Conservation (phyloP, 1,140 invertebrate species). For the Lithobius niger region DNA sequence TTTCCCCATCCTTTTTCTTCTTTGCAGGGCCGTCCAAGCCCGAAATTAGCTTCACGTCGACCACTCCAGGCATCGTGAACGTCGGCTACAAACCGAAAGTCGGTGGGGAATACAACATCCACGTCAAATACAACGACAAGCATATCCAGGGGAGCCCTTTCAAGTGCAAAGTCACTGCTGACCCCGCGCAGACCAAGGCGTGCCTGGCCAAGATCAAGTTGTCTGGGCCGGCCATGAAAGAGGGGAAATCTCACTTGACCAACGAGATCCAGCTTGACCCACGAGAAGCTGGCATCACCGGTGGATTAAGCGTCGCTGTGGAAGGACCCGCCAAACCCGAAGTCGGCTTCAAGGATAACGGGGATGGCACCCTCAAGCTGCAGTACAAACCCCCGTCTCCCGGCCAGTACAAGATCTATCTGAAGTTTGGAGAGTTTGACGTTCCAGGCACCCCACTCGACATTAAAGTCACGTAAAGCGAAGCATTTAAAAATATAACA, state of each 20-base stretch:
- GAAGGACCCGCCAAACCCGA: slow-evolving; percentile 38
- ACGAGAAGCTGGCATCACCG: slow-evolving; percentile 21
- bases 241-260: slow-evolving; percentile 10
- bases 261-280: slow-evolving; percentile 15
- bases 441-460: slow-evolving; percentile 37
- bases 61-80: slow-evolving; percentile 32
- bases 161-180: slow-evolving; percentile 15
- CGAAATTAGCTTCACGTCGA: slow-evolving; percentile 39
- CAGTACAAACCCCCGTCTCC: slow-evolving; percentile 34
- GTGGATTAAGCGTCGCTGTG: slow-evolving; percentile 36
- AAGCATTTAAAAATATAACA: no score
- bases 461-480: slow-evolving; percentile 15
- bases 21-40: slow-evolving; percentile 38
- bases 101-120: slow-evolving; percentile 17
- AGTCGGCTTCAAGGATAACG: slow-evolving; percentile 28
- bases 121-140: slow-evolving; percentile 16
- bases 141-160: slow-evolving; percentile 16
- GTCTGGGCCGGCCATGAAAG: slow-evolving; percentile 10
- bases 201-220: slow-evolving; percentile 13
- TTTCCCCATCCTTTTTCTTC: neutral
- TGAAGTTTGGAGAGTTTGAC: slow-evolving; percentile 37
- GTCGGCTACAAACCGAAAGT: slow-evolving; percentile 17
- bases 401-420: slow-evolving; percentile 36
- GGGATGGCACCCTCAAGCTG: slow-evolving; percentile 32
- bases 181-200: slow-evolving; percentile 7